phyloP scores from a whole-genome alignment of 2,113 vertebrate genomes.

The Mesitornis unicolor region DNA sequence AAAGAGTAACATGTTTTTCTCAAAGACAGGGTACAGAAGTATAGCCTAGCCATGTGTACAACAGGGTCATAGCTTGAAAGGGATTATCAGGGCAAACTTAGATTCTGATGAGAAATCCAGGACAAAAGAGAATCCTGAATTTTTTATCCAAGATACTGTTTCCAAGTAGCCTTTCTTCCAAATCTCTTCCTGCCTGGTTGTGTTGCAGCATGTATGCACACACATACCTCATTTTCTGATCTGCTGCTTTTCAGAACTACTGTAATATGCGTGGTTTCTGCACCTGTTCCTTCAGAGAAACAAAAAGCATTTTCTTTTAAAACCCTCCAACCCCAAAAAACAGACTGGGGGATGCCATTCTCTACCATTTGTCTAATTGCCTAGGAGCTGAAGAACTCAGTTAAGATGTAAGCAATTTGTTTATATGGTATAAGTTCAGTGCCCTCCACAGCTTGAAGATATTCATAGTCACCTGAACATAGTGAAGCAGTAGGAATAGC shows the following conservation, averaged over 20 bases:
- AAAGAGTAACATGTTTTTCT: background rate
- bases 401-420: background rate
- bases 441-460: background rate
- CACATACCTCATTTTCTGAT: background rate
- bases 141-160: background rate
- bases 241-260: background rate
- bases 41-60: too few species aligned
- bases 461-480: background rate
- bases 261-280: background rate
- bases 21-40: background rate
- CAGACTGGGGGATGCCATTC: background rate
- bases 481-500: background rate
- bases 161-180: background rate
- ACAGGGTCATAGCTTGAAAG: background rate
- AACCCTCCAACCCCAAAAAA: fast-evolving
- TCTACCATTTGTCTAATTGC: background rate
- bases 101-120: background rate
- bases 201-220: background rate
- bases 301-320: background rate
- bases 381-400: background rate
- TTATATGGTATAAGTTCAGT: background rate
- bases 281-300: background rate
- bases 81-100: background rate
- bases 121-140: background rate
- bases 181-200: background rate